These are phyloP conservation scores for Chalcis sispes DNA, from an alignment of 2,888 invertebrate species.

Conservation along the genomic window DNA sequence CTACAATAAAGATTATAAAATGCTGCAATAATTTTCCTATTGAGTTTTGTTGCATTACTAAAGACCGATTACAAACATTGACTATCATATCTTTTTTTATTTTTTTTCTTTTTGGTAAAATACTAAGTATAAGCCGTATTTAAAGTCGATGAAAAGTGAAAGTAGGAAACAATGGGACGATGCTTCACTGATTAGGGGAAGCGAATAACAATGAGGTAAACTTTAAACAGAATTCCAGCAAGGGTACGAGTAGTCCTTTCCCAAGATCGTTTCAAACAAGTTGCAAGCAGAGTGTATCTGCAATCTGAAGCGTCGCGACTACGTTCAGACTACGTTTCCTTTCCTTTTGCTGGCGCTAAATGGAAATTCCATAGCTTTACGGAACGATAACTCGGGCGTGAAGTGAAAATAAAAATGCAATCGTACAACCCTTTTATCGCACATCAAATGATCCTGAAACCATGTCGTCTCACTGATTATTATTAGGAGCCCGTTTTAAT, in stretches of 20 bases:
- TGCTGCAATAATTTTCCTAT: slow-evolving; percentile 14
- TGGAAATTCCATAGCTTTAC: slow-evolving; percentile 12
- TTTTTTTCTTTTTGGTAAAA: slow-evolving; percentile 1
- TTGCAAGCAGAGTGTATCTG: background rate
- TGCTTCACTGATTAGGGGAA: background rate
- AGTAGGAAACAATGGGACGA: slow-evolving; percentile 26
- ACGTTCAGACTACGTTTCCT: background rate
- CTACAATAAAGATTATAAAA: slow-evolving; percentile 22
- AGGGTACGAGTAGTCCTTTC: slow-evolving; percentile 2
- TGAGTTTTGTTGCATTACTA: background rate
- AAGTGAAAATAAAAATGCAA: slow-evolving; percentile 12
- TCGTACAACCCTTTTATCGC: slow-evolving; percentile 7
- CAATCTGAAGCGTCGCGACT: background rate
- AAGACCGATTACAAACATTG: background rate
- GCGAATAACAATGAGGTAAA: background rate
- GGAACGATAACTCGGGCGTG: background rate
- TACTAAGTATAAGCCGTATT: slow-evolving; percentile 11
- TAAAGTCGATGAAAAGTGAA: slow-evolving; percentile 16
- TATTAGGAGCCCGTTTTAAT: background rate
- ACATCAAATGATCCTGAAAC: background rate
- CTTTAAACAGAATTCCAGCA: slow-evolving; percentile 20
- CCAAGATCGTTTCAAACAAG: background rate
- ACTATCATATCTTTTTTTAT: background rate
- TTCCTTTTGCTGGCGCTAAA: background rate
- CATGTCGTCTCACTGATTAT: background rate